Conservation (phyloP, 2,888 invertebrate species). For the Dicycla oo region DNA sequence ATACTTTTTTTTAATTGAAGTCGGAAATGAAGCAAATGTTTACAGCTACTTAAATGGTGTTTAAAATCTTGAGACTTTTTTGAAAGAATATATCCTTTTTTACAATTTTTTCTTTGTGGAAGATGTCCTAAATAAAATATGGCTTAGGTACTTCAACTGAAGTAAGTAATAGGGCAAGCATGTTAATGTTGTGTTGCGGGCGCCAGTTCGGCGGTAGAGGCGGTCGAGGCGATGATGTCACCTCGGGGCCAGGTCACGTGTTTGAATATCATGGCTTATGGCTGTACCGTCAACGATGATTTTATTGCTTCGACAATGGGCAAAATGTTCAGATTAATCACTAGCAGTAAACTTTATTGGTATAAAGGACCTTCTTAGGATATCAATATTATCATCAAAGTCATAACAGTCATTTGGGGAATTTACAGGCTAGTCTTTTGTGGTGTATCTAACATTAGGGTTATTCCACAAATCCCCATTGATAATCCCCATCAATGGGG, state of each 20-base stretch:
- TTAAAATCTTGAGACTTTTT: neutral
- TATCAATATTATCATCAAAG: slow-evolving; percentile 27
- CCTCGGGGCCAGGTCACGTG: slow-evolving; percentile 67
- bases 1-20: slow-evolving; percentile 34
- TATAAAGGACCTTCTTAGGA: slow-evolving; percentile 32
- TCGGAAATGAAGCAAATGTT: slow-evolving; percentile 44
- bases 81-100: neutral
- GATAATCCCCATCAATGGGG: no score
- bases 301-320: slow-evolving; percentile 59
- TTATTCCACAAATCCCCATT: no score
- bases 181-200: slow-evolving; percentile 67
- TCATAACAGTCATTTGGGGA: neutral
- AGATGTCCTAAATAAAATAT: slow-evolving; percentile 33
- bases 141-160: slow-evolving; percentile 12
- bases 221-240: slow-evolving; percentile 72
- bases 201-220: slow-evolving; percentile 69
- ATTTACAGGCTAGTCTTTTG: neutral
- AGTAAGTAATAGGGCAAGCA: slow-evolving; percentile 59
- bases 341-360: slow-evolving; percentile 46
- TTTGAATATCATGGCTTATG: slow-evolving; percentile 67
- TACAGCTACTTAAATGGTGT: neutral
- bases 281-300: slow-evolving; percentile 54
- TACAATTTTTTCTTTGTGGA: neutral
- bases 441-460: no score
- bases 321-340: slow-evolving; percentile 44